Percentiles rank a stretch among this genome's conserved stretches.
Evolutionary conservation across 2,888 invertebrate species (phyloP).

Genomic region (Hydriomena furcata): DNA sequence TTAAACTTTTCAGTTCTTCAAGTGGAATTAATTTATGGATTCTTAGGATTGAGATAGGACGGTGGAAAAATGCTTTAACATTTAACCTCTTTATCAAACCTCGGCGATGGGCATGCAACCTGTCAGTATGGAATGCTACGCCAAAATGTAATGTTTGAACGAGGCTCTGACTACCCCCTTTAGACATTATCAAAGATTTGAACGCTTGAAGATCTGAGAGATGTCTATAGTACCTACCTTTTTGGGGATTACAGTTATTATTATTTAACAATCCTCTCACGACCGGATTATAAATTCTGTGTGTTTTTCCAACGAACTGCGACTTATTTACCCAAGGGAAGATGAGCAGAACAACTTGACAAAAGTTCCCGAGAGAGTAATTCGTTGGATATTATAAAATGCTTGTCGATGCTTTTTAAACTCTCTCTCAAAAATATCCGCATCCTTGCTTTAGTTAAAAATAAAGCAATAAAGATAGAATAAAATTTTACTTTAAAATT

Average conservation of each 20-base stretch:
- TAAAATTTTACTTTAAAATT: conserved; percentile 30
- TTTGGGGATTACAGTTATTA: too few relatives aligned
- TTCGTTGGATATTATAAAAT: not conserved
- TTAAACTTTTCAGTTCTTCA: conserved; percentile 29
- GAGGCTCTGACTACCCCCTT: too few relatives aligned
- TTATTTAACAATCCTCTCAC: too few relatives aligned
- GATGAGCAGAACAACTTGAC: conserved; percentile 5
- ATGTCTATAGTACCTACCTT: too few relatives aligned
- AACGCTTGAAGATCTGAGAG: too few relatives aligned
- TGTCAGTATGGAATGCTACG: too few relatives aligned
- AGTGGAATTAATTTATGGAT: conserved; percentile 29
- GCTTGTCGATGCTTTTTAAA: conserved; percentile 1
- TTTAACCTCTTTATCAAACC: too few relatives aligned
- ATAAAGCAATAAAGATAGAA: conserved; percentile 20
- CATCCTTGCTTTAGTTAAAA: conserved; percentile 12
- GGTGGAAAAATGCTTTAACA: too few relatives aligned
- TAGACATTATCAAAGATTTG: too few relatives aligned
- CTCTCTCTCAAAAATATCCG: conserved; percentile 12
- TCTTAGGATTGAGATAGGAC: conserved; percentile 11
- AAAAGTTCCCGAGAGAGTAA: not conserved
- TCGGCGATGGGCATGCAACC: too few relatives aligned
- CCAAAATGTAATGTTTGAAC: too few relatives aligned
- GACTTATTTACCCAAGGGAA: conserved; percentile 3
- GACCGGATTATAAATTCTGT: not conserved
- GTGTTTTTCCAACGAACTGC: conserved; percentile 5